Percentiles rank a stretch among this genome's conserved stretches.
Evolutionary conservation across 2,888 invertebrate species (phyloP).

Genomic region (Ernsta delagoae): DNA sequence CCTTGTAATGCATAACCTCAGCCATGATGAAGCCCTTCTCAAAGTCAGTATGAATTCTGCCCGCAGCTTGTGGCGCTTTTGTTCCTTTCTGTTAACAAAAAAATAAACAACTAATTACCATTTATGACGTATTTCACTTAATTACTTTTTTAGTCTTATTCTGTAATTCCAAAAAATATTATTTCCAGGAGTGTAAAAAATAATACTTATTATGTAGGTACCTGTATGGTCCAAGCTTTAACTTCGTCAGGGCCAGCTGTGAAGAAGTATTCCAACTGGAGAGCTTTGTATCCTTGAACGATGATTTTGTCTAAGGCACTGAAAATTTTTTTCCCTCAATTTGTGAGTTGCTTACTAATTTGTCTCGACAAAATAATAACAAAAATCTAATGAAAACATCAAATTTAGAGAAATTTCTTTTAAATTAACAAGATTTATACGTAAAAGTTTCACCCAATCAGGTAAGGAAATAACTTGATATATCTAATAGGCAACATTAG

Average conservation of each 20-base stretch:
- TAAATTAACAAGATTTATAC: neutral
- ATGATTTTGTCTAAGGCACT: conserved; percentile 98
- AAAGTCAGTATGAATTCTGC: conserved; percentile 99
- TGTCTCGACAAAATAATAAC: no score
- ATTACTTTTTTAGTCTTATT: no score
- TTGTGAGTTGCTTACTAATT: no score
- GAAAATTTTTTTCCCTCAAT: conserved; percentile 40
- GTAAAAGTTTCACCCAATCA: no score
- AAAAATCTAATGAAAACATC: no score
- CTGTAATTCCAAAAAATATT: no score
- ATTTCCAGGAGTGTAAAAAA: no score
- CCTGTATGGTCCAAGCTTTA: conserved; percentile 99
- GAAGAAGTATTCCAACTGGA: conserved; percentile 99
- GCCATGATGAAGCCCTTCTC: conserved; percentile 99
- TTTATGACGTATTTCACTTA: no score
- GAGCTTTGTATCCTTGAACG: conserved; percentile 97
- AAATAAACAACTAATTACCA: no score
- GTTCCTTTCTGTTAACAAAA: conserved; percentile 95
- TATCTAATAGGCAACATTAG: neutral
- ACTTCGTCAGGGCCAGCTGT: conserved; percentile 99
- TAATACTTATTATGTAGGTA: no score
- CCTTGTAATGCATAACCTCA: conserved; percentile 99
- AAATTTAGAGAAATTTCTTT: neutral
- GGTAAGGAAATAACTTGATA: no score
- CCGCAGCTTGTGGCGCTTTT: conserved; percentile 99